These are phyloP conservation scores for Petrocephalus zakoni DNA, from an alignment of 2,113 vertebrate genomes.

Conservation along the genomic window DNA sequence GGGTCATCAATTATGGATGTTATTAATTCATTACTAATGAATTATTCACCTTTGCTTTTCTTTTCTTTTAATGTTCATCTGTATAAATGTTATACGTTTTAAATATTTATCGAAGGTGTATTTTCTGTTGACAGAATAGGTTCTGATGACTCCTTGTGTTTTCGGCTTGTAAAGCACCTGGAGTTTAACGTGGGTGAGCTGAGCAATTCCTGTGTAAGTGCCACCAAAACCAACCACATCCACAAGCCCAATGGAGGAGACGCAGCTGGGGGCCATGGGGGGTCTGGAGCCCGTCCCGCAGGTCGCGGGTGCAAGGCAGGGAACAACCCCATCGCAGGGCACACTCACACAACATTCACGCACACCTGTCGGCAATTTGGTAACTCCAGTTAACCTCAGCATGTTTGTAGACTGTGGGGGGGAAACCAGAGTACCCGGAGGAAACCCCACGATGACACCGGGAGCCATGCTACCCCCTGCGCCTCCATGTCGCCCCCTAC, in stretches of 20 bases:
- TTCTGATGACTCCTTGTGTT: background rate
- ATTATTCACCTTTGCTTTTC: slow-evolving; percentile 1
- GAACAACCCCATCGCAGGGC: background rate
- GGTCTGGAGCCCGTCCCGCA: too few species aligned
- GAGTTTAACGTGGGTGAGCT: background rate
- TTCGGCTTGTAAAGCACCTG: background rate
- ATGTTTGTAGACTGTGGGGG: too few species aligned
- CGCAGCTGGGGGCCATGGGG: background rate
- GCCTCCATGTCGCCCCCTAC: background rate
- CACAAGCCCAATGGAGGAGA: background rate
- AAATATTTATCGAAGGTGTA: background rate
- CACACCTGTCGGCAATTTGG: background rate
- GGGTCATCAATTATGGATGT: background rate
- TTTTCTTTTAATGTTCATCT: background rate
- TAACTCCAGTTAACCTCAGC: background rate
- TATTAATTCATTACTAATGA: slow-evolving; percentile 2
- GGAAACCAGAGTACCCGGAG: background rate
- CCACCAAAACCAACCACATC: background rate
- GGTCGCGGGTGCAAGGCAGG: background rate
- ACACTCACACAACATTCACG: background rate
- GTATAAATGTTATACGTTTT: background rate
- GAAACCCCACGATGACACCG: background rate
- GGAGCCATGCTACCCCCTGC: background rate
- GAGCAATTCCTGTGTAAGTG: background rate
- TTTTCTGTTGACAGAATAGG: background rate